Evolutionary conservation across 2,797 vertebrate species (phyloP), one percentile per base, ranked within the genome.

Genomic region (Champsocephalus gunnari): DNA sequence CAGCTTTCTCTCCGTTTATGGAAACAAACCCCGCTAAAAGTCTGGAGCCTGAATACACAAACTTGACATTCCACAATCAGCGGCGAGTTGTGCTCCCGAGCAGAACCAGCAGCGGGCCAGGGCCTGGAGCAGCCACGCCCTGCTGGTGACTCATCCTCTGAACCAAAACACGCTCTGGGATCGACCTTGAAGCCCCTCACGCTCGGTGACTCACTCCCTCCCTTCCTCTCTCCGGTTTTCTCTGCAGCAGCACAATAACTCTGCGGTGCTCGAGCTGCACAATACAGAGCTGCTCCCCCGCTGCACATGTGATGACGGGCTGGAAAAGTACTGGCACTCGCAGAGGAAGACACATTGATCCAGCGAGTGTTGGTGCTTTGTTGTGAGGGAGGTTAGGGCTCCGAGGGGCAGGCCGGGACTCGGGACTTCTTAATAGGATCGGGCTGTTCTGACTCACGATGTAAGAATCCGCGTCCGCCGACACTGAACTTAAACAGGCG

Each of bases 261-360:
- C 50, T 21, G 61, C 81, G 1, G 10, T 64, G 54, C 77, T 74
- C 75, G 56, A 85, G 54, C 58, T 66, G 75, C 64, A 91, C 89
- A 90, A 89, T 81, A 64, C 78, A 13, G 66, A 50, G 74, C 83
- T 88, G 87, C 89, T 77, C 59, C 70, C 70, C 56, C 19, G 67
- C 66, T 14, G 44, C 66, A 56, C 77, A 67, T 77, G 87, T 73
- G 77, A 87, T 73, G 57, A 51, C 13, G 8, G 50, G 59, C 6
- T 90, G 91, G 92, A 93, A 92, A 92, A 94, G 50, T 90, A 92
- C 93, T 49, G 72, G 75, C 67, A 24, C 4, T 49, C 2, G 2
- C 28, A 0, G 11, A 58, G 50, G 61, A 58, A 50, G 49, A 61
- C 68, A 79, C 45, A 62, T 73, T 67, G 44, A 45, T 49, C 47